Base-by-base conservation (phyloP, 2,113 vertebrate species). In the Nothocercus nigrocapillus region DNA sequence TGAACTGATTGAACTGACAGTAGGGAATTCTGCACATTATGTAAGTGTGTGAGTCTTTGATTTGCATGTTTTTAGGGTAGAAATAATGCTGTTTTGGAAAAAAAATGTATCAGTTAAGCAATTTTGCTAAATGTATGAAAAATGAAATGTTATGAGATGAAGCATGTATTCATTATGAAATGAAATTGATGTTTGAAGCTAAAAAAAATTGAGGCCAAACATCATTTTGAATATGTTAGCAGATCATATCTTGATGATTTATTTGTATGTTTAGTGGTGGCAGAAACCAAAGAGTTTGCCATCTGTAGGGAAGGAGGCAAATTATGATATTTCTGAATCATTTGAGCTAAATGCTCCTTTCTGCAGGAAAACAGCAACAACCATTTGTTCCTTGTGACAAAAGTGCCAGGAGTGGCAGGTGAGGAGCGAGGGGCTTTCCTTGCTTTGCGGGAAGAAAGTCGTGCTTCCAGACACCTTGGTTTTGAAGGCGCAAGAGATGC, bases 151-250 rank as follows among this genome's bases (percentile, higher is more conserved):
- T 84, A 94, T 66, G 78, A 96, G 74, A 54, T 59, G 81, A 90
- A 91, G n/a, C 54, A 81, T 96, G 83, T 92, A 93, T 85, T 96
- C 94, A 96, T 88, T 97, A 76, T 10, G 4, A 79, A 93, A 82
- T 47, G 32, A 97, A 97, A 91, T 96, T 94, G 93, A 91, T 96
- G 94, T 96, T 95, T 96, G 96, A 96, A 85, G 76, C 88, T 93
- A 89, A 95, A 95, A 93, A 84, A 82, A 74, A 87, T 62, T 79
- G 72, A 97, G 80, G 75, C 85, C 86, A 95, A 94, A 88, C 93
- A 95, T 82, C 11, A 86, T 93, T 95, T 88, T 95, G 92, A 97
- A 93, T 89, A 86, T 89, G 79, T 95, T 94, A 96, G 88, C 92
- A 95, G 63, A 95, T 96, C 85, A 88, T 92, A 82, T 88, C 96